These are phyloP conservation scores for Gracilinanus agilis DNA, from an alignment of 2,113 vertebrate genomes.

Conservation along the genomic window DNA sequence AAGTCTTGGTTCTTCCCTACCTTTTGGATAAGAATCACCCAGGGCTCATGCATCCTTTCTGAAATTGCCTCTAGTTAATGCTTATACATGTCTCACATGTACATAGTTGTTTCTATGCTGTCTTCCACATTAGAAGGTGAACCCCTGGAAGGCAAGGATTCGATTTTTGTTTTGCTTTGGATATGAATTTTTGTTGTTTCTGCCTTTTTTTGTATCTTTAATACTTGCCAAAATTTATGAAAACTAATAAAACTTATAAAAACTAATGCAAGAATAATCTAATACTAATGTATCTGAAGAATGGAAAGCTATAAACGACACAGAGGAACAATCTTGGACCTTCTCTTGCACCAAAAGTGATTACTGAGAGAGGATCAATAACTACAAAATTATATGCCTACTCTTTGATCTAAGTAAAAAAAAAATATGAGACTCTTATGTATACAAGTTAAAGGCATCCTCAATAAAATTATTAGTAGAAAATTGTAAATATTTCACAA, in stretches of 20 bases:
- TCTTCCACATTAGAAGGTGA: not conserved
- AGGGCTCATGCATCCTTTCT: not conserved
- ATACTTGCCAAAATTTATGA: not conserved
- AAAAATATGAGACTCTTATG: no score
- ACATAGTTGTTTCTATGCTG: not conserved
- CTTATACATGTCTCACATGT: not conserved
- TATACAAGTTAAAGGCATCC: not conserved
- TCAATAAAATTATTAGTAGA: not conserved
- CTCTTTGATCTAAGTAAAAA: not conserved
- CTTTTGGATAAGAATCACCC: not conserved
- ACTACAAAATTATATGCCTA: not conserved
- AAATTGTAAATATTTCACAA: not conserved
- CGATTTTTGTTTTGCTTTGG: not conserved
- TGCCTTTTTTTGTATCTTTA: not conserved
- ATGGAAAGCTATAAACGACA: not conserved
- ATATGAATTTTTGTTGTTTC: not conserved
- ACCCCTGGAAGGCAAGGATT: not conserved
- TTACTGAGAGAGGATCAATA: not conserved
- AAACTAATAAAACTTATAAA: no score
- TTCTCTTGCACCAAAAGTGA: not conserved
- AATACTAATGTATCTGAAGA: not conserved
- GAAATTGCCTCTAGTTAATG: not conserved
- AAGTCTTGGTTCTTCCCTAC: not conserved
- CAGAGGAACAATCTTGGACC: not conserved
- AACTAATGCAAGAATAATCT: not conserved